Evolutionary conservation across 2,113 vertebrate species (phyloP).

Genomic region (Sminthopsis crassicaudata): DNA sequence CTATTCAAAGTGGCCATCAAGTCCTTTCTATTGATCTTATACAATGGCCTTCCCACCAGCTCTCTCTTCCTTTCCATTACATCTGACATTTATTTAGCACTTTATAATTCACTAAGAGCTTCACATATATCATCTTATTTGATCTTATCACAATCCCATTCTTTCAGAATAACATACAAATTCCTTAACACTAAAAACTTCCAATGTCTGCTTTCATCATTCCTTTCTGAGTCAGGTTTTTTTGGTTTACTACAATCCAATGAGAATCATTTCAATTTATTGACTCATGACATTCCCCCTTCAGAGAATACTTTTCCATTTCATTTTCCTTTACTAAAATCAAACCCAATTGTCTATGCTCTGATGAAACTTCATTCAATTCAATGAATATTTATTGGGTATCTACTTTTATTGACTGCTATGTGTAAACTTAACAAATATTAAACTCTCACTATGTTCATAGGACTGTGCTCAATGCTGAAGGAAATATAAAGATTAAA

Average conservation of each 20-base stretch:
- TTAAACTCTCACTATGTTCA: background rate
- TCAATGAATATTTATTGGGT: background rate
- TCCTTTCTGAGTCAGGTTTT: background rate
- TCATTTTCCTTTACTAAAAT: background rate
- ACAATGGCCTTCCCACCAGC: background rate
- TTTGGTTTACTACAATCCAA: background rate
- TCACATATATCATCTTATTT: background rate
- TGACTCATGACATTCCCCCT: background rate
- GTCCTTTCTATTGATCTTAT: background rate
- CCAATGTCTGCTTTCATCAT: background rate
- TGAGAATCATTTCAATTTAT: background rate
- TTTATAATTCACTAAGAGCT: background rate
- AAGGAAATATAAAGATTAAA: background rate
- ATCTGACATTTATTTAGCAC: background rate
- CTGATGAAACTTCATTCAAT: background rate
- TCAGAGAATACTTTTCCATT: background rate
- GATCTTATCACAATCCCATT: background rate
- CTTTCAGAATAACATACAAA: background rate
- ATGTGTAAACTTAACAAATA: background rate
- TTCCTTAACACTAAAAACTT: background rate
- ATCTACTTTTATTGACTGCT: background rate
- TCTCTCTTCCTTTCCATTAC: background rate
- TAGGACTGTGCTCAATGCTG: background rate
- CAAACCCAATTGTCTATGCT: background rate
- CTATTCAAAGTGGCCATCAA: background rate